Conservation (phyloP, 2,113 vertebrate genomes). For the Rhinichthys klamathensis region DNA sequence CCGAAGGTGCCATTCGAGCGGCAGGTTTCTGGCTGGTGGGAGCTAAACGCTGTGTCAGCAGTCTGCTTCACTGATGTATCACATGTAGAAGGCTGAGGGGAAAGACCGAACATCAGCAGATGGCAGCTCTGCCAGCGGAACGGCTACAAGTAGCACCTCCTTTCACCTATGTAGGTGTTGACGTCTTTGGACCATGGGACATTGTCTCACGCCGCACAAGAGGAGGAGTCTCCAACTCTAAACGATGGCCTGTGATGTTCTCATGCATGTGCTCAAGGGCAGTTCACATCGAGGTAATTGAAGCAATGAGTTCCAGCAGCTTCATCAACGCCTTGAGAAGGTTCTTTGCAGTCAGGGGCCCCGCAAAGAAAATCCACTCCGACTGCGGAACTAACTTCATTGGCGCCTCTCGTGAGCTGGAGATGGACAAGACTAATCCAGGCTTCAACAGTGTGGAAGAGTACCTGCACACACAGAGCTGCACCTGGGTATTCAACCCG, state of each 20-base stretch:
- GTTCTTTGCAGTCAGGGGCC: conserved; percentile 2
- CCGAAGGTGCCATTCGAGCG: conserved; percentile 5
- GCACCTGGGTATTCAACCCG: not conserved
- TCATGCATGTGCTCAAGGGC: not conserved
- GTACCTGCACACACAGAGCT: not conserved
- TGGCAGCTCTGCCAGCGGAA: conserved; percentile 46
- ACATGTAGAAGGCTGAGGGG: conserved; percentile 46
- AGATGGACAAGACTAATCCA: conserved; percentile 3
- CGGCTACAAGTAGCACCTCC: no score
- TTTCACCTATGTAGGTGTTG: no score
- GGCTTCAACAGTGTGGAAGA: not conserved
- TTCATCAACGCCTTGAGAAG: not conserved
- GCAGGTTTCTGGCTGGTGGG: conserved; percentile 25
- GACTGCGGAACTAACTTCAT: not conserved
- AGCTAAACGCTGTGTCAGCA: conserved; percentile 16
- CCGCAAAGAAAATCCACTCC: not conserved
- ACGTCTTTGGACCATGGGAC: no score
- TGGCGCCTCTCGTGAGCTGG: not conserved
- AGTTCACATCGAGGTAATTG: conserved; percentile 1
- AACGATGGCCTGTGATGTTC: not conserved
- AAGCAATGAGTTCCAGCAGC: conserved; percentile 1
- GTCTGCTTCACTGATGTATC: conserved; percentile 40
- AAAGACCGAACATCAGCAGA: conserved; percentile 42
- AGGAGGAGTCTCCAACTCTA: conserved; percentile 2
- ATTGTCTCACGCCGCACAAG: not conserved